These are phyloP conservation scores for Polypedilum pembai DNA, from an alignment of 1,140 invertebrate species.

Conservation along the genomic window DNA sequence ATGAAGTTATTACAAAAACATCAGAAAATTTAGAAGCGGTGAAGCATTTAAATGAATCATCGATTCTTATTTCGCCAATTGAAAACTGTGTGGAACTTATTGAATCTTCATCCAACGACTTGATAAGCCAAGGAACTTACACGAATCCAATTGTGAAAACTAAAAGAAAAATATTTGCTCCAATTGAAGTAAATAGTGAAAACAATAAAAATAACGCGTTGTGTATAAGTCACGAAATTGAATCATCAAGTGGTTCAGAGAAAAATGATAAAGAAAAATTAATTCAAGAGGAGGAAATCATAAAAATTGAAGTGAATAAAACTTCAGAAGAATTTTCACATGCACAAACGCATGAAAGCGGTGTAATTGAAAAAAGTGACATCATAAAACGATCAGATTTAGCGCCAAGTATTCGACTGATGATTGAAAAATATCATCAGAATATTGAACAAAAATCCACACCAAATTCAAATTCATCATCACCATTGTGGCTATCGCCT, in stretches of 20 bases:
- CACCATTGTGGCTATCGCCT: slow-evolving; percentile 53
- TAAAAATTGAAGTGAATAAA: slow-evolving; percentile 9
- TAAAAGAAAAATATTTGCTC: slow-evolving; percentile 66
- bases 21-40: slow-evolving; percentile 32
- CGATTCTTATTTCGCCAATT: slow-evolving; percentile 29
- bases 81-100: slow-evolving; percentile 30
- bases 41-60: slow-evolving; percentile 30
- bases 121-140: slow-evolving; percentile 36
- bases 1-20: slow-evolving; percentile 39
- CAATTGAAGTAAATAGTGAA: slow-evolving; percentile 51
- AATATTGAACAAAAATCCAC: slow-evolving; percentile 40
- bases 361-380: slow-evolving; percentile 44
- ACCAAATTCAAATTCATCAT: slow-evolving; percentile 50
- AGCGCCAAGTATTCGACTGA: slow-evolving; percentile 56
- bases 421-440: slow-evolving; percentile 57
- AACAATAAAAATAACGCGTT: slow-evolving; percentile 40
- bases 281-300: slow-evolving; percentile 29
- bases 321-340: slow-evolving; percentile 37
- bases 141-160: slow-evolving; percentile 64
- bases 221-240: slow-evolving; percentile 3
- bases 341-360: slow-evolving; percentile 49
- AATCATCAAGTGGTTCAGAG: slow-evolving; percentile 35
- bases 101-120: slow-evolving; percentile 35
- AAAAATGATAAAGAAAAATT: slow-evolving; percentile 36
- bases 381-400: slow-evolving; percentile 47